A percentile compares a stretch with the other conserved stretches of the same genome.
Conservation (phyloP, 1,140 invertebrate species). For the Ericerus pela region DNA sequence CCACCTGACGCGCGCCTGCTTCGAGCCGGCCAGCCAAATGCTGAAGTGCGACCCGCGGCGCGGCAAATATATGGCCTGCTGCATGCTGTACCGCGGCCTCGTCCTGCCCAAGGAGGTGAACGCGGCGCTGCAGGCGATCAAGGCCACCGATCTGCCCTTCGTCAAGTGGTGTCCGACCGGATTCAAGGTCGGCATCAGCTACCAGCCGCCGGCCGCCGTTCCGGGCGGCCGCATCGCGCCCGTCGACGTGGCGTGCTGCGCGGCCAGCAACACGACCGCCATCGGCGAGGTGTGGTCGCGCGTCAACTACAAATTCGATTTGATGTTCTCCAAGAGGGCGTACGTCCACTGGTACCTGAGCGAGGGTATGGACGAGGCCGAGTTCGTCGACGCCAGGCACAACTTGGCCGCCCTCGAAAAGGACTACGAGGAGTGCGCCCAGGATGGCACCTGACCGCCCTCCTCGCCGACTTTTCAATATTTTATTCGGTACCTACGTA, state of each 20-base stretch:
- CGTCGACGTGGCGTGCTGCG: not conserved
- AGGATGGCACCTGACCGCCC: too few species aligned
- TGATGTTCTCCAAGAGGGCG: conserved; percentile 69
- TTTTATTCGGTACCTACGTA: too few species aligned
- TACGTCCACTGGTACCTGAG: conserved; percentile 77
- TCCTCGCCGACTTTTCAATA: too few species aligned
- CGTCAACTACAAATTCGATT: too few species aligned
- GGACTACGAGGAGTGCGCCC: not conserved
- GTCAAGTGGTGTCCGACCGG: conserved; percentile 50
- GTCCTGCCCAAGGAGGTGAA: conserved; percentile 44
- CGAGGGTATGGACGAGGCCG: conserved; percentile 39
- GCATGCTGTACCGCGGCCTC: conserved; percentile 40
- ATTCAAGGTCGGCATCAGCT: conserved; percentile 31
- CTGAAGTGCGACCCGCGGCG: conserved; percentile 37
- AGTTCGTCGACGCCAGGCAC: conserved; percentile 16
- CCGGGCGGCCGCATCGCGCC: conserved; percentile 18
- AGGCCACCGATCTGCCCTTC: conserved; percentile 33
- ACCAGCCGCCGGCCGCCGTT: conserved; percentile 16
- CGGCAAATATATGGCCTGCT: conserved; percentile 43
- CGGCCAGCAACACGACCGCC: not conserved
- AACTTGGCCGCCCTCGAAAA: not conserved
- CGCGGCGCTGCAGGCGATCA: conserved; percentile 37
- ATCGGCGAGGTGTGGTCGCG: not conserved
- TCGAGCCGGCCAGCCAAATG: conserved; percentile 33
- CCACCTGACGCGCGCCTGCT: conserved; percentile 25